Conservation (phyloP, 2,888 invertebrate species). For the Idaea straminata region DNA sequence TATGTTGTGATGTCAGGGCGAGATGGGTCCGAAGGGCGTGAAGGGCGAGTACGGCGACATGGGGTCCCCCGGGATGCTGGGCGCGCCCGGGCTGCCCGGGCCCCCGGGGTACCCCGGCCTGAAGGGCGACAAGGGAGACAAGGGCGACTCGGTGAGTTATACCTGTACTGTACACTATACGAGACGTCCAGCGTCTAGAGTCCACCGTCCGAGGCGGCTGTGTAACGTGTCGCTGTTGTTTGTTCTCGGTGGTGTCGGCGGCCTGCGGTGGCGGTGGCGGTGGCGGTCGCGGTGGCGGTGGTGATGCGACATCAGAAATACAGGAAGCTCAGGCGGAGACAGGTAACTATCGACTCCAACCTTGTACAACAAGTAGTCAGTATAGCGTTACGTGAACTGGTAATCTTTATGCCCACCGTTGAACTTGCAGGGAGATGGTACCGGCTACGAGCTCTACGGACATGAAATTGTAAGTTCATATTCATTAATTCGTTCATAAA, state of each 20-base stretch:
- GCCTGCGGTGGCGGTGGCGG: conserved; percentile 24
- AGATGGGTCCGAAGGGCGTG: conserved; percentile 91
- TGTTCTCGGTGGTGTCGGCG: conserved; percentile 26
- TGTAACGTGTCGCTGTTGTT: conserved; percentile 37
- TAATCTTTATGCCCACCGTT: conserved; percentile 78
- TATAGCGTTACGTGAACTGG: conserved; percentile 37
- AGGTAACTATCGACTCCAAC: conserved; percentile 81
- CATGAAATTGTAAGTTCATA: conserved; percentile 84
- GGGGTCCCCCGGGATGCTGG: conserved; percentile 96
- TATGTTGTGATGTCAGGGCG: conserved; percentile 78
- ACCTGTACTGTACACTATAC: conserved; percentile 25
- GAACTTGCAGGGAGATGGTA: conserved; percentile 89
- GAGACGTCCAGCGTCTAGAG: no score
- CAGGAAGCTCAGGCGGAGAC: conserved; percentile 89
- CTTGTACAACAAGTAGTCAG: no score
- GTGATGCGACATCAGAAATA: conserved; percentile 82
- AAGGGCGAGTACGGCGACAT: conserved; percentile 95
- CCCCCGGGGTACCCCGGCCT: conserved; percentile 93
- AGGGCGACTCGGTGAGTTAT: conserved; percentile 92
- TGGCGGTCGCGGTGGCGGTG: conserved; percentile 40
- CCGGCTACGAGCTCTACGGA: conserved; percentile 85
- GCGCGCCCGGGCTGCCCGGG: conserved; percentile 92
- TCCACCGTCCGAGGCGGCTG: no score
- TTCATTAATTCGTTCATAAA: conserved; percentile 1
- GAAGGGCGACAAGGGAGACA: conserved; percentile 95